Base-by-base conservation (phyloP, 2,888 invertebrate species). In the Apoda limacodes region DNA sequence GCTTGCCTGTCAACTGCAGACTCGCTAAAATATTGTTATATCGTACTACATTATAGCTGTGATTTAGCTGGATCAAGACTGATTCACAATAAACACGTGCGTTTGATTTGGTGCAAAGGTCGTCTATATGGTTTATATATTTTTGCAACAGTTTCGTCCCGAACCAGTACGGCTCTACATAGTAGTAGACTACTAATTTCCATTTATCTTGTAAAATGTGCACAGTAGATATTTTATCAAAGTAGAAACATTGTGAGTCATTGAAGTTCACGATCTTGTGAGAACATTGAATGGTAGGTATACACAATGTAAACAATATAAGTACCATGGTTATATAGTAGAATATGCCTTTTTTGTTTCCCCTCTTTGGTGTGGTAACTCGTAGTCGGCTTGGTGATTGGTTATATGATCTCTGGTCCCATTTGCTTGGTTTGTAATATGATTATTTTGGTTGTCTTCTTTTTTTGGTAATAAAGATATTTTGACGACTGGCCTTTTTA, bases 181-280 rank as follows among this genome's bases (percentile, higher is more conserved):
- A 30, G 11, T 42, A 35, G 25, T 39, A 42, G 3, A 38, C 30
- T 3, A 40, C 15, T 4, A 40, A 15, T 9, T 35, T 35, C 37
- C 37, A 40, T 13, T 41, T 30, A 13, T 38, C 36, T 23, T 24
- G 19, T 13, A 25, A 20, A 3, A 41, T 4, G 2, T 15, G 22
- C 27, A 35, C 10, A 14, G 13, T 30, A 12, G 32, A 25, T 13
- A 28, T 17, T 9, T 22, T 34, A 6, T 32, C 35, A 15, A 35
- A 28, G 14, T 35, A 25, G 19, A 22, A 20, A 19, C 22, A 15
- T 27, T 26, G 28, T 6, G 13, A 35, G 23, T 28, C 22, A 30
- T 28, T 9, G 26, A 25, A 9, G 17, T n/a, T 24, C 13, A 9
- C 9, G 20, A 13, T 11, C 24, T 28, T 22, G 28, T 17, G 13